A percentile compares a stretch with the other conserved stretches of the same genome.
Evolutionary conservation across 2,888 invertebrate genomes (phyloP).

Genomic region (Pachycephus smyrnensis): DNA sequence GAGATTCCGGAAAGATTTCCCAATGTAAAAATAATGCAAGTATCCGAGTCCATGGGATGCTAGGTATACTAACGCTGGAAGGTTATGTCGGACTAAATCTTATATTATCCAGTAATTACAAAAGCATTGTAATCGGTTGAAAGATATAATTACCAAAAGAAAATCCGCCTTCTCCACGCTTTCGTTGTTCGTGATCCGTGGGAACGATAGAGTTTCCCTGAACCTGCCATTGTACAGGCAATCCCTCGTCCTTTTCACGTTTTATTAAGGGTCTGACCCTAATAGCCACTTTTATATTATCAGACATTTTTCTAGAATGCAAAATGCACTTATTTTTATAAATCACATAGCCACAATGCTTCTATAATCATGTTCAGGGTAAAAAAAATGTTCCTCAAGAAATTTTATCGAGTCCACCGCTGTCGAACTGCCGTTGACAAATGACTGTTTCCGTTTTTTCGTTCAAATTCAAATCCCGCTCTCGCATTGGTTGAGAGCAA

Average conservation of each 20-base stretch:
- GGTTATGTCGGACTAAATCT: neutral
- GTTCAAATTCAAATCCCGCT: neutral
- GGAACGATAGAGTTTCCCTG: constrained; percentile 73
- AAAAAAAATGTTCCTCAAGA: neutral
- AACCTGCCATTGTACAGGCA: constrained; percentile 73
- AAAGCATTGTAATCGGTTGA: neutral
- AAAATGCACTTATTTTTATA: neutral
- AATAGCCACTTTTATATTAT: constrained; percentile 81
- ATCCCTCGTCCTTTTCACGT: constrained; percentile 74
- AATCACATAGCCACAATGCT: neutral
- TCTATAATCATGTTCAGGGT: neutral
- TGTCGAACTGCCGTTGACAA: neutral
- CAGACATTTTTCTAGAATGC: constrained; percentile 67
- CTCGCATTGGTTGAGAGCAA: neutral
- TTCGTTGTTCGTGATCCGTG: constrained; percentile 69
- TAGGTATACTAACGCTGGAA: neutral
- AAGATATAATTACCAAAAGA: constrained; percentile 52
- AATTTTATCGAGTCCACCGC: neutral
- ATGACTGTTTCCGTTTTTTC: neutral
- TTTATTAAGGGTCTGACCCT: constrained; percentile 78
- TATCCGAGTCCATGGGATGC: neutral
- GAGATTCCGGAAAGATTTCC: neutral
- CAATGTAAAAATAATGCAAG: neutral
- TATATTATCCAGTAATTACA: neutral
- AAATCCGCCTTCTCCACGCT: constrained; percentile 52